Base-by-base conservation (phyloP, 64 coral and sea anemone genomes). In the Porites australiensis region DNA sequence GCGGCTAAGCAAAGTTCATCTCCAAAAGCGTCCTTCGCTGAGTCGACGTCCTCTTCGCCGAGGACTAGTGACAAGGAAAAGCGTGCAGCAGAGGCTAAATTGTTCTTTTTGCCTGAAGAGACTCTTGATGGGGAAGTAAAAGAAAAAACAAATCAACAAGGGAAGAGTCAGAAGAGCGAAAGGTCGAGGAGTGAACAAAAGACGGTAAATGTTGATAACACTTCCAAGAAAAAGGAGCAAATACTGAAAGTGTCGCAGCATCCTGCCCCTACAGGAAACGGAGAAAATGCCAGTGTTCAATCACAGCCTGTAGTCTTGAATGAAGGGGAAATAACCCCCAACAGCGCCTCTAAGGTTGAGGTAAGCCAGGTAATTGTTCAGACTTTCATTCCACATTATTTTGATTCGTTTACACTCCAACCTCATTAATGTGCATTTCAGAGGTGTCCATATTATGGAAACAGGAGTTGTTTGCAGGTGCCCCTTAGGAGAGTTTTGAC, bases 1-100 rank as follows among this genome's bases (percentile, higher is more conserved):
- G 90, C 91, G 3, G 74, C 88, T 50, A 94, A 91, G 49, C 83
- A 93, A 91, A 65, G 86, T 44, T 75, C 86, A 22, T 91, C 89
- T 68, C 89, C 89, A 51, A 61, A 82, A 18, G 50, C 71, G 10
- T 92, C 90, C 2, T 84, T 92, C 61, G 90, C 58, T 64, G 90
- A 92, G 18, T 63, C 51, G 16, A 3, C 59, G 3, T 68, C n/a
- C 19, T 50, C 58, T 20, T 15, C n/a, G 13, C 1, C 77, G 71
- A 71, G 49, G 14, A 8, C 70, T 20, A 13, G 63, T 71, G 19
- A 3, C 46, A 90, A 79, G 44, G 22, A n/a, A 79, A 79, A 58
- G 65, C n/a, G 55, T 10, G 6, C 57, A 7, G 37, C 10, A 12
- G 46, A 88, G 51, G 87, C 0, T 23, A 78, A 37, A 22, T 20